Evolutionary conservation across 2,888 invertebrate genomes (phyloP).

Genomic region (Pinctada fucata): DNA sequence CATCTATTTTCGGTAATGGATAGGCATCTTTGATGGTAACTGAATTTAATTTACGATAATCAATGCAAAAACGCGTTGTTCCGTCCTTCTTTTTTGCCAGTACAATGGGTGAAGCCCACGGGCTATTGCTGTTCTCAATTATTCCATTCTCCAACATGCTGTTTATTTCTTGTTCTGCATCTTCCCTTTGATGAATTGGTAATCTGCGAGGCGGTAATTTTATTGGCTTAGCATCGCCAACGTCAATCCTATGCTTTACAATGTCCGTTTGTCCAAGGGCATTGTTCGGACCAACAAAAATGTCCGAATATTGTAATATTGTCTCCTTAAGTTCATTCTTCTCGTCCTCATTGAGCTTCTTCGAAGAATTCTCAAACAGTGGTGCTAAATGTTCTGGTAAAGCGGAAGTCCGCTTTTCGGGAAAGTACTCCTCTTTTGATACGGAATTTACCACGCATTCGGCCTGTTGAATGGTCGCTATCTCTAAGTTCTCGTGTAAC

Average conservation of each 20-base stretch:
- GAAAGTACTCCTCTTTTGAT: not conserved
- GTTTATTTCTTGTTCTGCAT: constrained; percentile 18
- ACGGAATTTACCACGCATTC: constrained; percentile 9
- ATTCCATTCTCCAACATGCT: constrained; percentile 27
- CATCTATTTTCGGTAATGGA: constrained; percentile 16
- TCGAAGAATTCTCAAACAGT: constrained; percentile 13
- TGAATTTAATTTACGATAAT: constrained; percentile 9
- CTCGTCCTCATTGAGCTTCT: not conserved
- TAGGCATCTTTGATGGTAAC: not conserved
- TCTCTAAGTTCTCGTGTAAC: constrained; percentile 1
- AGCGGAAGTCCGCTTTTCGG: not conserved
- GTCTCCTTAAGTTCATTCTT: not conserved
- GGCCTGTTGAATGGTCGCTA: not conserved
- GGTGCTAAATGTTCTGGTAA: constrained; percentile 21
- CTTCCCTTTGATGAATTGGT: constrained; percentile 15
- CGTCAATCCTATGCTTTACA: constrained; percentile 23
- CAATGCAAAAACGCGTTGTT: constrained; percentile 6
- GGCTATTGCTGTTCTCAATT: constrained; percentile 28
- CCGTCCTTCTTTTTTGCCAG: constrained; percentile 23
- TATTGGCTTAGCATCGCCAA: constrained; percentile 22
- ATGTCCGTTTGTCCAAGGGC: not conserved
- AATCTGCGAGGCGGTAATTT: constrained; percentile 25
- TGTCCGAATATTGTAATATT: constrained; percentile 14
- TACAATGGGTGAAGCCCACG: constrained; percentile 22
- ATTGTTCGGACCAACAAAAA: constrained; percentile 26